Conservation (phyloP, 2,797 vertebrate genomes). For the Scarus forsteni region DNA sequence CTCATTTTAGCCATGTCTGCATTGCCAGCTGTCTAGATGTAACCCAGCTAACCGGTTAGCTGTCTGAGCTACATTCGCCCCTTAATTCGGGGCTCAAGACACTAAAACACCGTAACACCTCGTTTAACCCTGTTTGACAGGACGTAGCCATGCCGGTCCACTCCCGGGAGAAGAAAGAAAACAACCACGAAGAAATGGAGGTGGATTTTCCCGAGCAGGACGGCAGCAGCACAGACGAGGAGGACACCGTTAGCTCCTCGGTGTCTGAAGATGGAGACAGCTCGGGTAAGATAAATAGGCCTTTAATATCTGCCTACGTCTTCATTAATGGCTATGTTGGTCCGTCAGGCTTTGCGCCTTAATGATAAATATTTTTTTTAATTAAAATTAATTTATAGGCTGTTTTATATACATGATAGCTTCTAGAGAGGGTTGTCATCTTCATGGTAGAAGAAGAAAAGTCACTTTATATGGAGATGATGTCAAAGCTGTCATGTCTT, state of each 20-base stretch:
- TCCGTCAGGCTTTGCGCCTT: neutral
- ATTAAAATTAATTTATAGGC: too few species aligned
- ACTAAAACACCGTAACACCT: neutral
- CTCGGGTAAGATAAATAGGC: constrained; percentile 87
- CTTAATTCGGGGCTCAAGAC: constrained; percentile 5
- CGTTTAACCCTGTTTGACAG: constrained; percentile 1
- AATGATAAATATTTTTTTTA: too few species aligned
- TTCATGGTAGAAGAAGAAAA: neutral
- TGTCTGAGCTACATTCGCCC: constrained; percentile 33
- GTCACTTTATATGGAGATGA: neutral
- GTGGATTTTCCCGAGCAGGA: constrained; percentile 97
- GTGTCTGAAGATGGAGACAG: constrained; percentile 98
- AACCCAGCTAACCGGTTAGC: constrained; percentile 74
- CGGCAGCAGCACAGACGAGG: constrained; percentile 95
- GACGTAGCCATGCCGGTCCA: constrained; percentile 90
- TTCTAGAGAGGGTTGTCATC: too few species aligned
- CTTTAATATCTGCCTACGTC: constrained; percentile 14
- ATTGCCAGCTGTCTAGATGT: constrained; percentile 66
- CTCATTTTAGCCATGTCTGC: constrained; percentile 55
- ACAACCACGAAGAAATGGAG: constrained; percentile 97
- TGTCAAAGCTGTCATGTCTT: constrained; percentile 35
- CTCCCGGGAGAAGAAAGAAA: constrained; percentile 95
- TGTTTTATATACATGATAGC: too few species aligned
- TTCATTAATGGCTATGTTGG: too few species aligned
- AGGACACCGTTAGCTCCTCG: constrained; percentile 96